These are phyloP conservation scores for Tympanuchus pallidicinctus DNA, from an alignment of 2,113 vertebrate genomes.

Conservation along the genomic window DNA sequence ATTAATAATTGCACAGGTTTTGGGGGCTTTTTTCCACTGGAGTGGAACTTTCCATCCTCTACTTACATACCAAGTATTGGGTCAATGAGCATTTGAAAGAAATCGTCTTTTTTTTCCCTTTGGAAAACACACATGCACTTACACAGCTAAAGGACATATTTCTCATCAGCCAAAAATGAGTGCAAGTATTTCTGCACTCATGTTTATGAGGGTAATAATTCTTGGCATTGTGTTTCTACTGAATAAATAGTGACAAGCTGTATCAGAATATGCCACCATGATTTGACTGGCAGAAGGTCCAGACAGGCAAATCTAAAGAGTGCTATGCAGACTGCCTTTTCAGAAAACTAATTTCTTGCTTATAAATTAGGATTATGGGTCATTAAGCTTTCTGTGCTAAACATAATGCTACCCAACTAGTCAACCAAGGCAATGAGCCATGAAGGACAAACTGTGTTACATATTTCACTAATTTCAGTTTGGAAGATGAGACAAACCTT, in stretches of 20 bases:
- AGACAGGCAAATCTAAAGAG: background rate
- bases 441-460: constrained; percentile 5
- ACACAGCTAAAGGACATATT: background rate
- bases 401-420: background rate
- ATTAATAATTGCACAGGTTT: background rate
- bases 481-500: constrained; percentile 4
- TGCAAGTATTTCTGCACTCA: background rate
- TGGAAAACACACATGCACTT: background rate
- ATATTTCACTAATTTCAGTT: constrained; percentile 14
- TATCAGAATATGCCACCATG: background rate
- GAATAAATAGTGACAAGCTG: constrained; percentile 4
- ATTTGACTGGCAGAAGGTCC: constrained; percentile 1
- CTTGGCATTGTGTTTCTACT: background rate
- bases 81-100: constrained; percentile 9
- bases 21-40: background rate
- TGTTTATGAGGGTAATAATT: background rate
- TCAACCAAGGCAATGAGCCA: background rate
- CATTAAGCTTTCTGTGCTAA: constrained; percentile 2
- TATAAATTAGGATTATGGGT: background rate
- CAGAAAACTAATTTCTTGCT: background rate
- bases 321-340: background rate
- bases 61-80: background rate
- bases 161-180: background rate
- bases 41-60: background rate
- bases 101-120: background rate